phyloP scores from a whole-genome alignment of 2,797 vertebrate species.

The Phalanger gymnotis region DNA sequence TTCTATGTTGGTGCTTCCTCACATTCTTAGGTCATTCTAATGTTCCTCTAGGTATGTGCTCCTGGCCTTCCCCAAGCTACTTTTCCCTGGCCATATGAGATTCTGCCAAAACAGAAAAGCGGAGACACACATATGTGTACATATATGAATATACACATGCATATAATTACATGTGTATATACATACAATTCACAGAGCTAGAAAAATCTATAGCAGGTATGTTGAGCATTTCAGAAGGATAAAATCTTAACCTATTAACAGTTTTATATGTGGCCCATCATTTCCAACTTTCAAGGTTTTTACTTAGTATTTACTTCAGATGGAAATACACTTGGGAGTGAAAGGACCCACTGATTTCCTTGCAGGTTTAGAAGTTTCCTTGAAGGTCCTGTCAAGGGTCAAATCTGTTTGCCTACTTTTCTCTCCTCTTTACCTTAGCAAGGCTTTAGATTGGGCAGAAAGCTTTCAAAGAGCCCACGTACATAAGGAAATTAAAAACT shows the following conservation, averaged over 20 bases:
- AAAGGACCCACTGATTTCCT: not conserved
- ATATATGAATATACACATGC: not conserved
- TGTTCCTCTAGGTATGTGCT: not conserved
- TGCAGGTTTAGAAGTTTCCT: not conserved
- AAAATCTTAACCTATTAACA: not conserved
- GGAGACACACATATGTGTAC: not conserved
- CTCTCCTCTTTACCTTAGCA: not conserved
- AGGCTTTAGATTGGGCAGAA: slow-evolving; percentile 22
- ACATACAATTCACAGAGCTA: not conserved
- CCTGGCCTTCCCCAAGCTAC: not conserved
- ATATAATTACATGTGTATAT: not conserved
- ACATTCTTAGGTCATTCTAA: not conserved
- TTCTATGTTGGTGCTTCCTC: not conserved
- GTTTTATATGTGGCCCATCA: not conserved
- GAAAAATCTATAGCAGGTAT: not conserved
- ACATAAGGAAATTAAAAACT: slow-evolving; percentile 4
- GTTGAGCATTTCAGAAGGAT: not conserved
- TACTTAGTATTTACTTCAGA: not conserved
- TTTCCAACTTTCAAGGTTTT: not conserved
- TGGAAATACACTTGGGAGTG: not conserved
- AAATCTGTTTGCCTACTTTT: not conserved
- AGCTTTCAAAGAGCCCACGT: not conserved
- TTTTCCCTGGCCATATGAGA: not conserved
- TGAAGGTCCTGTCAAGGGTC: not conserved
- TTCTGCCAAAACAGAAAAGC: not conserved